These are phyloP conservation scores for Drosophila nr. medialis DNA, from an alignment of 2,888 invertebrate species.

Conservation along the genomic window DNA sequence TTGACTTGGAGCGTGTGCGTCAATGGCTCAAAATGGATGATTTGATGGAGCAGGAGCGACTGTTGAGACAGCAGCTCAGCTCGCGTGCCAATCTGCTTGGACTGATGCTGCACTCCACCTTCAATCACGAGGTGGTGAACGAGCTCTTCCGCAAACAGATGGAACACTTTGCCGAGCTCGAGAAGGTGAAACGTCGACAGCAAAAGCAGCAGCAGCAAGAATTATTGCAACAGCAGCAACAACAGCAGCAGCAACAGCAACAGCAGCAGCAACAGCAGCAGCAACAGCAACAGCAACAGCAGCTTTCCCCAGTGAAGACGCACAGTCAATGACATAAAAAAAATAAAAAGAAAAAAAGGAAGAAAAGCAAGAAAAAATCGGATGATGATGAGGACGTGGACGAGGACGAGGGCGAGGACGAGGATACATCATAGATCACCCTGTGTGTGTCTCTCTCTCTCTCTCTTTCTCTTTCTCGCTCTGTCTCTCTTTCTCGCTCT, in stretches of 20 bases:
- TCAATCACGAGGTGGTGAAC: conserved; percentile 96
- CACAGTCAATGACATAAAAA: conserved; percentile 15
- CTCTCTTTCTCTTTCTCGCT: not conserved
- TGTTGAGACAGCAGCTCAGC: conserved; percentile 89
- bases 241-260: not conserved
- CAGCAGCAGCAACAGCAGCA: conserved; percentile 23
- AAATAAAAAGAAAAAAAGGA: not conserved
- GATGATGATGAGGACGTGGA: not conserved
- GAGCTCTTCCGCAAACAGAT: conserved; percentile 85
- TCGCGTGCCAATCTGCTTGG: conserved; percentile 96
- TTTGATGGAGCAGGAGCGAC: conserved; percentile 96
- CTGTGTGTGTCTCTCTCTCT: not conserved
- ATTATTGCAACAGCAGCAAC: conserved; percentile 3
- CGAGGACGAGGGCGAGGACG: not conserved
- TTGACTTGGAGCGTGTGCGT: conserved; percentile 96
- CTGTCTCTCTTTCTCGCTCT: not conserved
- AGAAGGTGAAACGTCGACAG: conserved; percentile 63
- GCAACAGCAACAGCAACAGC: conserved; percentile 2
- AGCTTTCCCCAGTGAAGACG: not conserved
- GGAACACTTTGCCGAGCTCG: conserved; percentile 75
- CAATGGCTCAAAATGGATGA: conserved; percentile 98
- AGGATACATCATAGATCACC: not conserved
- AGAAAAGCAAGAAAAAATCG: not conserved
- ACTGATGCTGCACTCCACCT: conserved; percentile 98
- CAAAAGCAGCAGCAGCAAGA: conserved; percentile 13